phyloP scores from a whole-genome alignment of 2,888 invertebrate genomes.

The Stratiomys singularior region DNA sequence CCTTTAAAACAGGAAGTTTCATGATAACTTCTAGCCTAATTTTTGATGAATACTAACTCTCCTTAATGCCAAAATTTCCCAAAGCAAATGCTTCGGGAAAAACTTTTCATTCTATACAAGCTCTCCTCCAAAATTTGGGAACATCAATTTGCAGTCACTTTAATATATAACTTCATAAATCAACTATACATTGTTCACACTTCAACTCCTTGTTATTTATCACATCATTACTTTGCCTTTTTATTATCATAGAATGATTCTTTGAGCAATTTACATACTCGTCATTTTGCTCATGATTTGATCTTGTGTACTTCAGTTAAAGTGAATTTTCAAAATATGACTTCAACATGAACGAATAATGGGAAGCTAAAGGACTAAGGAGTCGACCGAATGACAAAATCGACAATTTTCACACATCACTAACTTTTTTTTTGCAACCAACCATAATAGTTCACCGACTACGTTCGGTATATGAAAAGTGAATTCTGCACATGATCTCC shows the following conservation, averaged over 20 bases:
- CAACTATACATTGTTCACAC: background rate
- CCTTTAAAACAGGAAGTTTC: no score
- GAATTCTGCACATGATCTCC: slow-evolving; percentile 21
- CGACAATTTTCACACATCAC: slow-evolving; percentile 24
- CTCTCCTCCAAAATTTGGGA: no score
- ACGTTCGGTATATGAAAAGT: slow-evolving; percentile 6
- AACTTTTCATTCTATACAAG: no score
- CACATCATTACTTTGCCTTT: background rate
- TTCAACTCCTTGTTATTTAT: background rate
- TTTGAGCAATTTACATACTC: slow-evolving; percentile 4
- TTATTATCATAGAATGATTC: background rate
- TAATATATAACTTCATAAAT: background rate
- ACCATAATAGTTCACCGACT: slow-evolving; percentile 12
- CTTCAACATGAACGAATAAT: no score
- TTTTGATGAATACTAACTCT: no score
- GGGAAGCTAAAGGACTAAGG: background rate
- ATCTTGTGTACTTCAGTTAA: background rate
- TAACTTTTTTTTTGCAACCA: background rate
- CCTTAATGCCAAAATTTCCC: no score
- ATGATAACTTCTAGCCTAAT: no score
- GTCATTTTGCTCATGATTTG: background rate
- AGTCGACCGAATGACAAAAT: background rate
- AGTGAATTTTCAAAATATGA: no score
- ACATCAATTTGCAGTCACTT: no score
- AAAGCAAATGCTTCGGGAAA: no score